Percentiles rank a stretch among this genome's conserved stretches.
Conservation (phyloP, 2,888 invertebrate genomes). For the Cataglyphis albicans region DNA sequence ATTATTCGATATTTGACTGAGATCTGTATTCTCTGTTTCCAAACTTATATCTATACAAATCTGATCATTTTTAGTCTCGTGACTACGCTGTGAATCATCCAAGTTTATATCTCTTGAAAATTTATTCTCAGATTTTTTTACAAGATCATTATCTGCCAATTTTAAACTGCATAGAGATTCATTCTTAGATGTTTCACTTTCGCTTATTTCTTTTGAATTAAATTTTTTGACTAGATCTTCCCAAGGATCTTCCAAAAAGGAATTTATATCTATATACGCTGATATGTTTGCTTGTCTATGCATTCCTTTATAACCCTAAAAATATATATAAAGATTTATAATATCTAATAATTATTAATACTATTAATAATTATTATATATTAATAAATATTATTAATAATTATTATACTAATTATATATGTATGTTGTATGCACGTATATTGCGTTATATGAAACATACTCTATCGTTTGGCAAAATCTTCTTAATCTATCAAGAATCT, state of each 20-base stretch:
- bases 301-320: constrained; percentile 71
- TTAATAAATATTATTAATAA: too few species aligned
- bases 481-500: constrained; percentile 10
- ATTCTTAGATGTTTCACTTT: neutral
- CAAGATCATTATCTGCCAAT: constrained; percentile 1
- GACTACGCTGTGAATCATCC: constrained; percentile 51
- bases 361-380: too few species aligned
- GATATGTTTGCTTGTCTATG: constrained; percentile 73
- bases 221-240: constrained; percentile 72
- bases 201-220: constrained; percentile 20
- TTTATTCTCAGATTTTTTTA: constrained; percentile 21
- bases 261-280: constrained; percentile 75
- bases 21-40: constrained; percentile 58
- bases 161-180: constrained; percentile 12
- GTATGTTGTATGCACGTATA: too few species aligned
- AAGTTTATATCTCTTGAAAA: neutral
- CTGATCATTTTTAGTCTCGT: constrained; percentile 57
- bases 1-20: constrained; percentile 56
- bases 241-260: constrained; percentile 82
- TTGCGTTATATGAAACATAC: neutral
- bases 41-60: constrained; percentile 58
- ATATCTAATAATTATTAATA: neutral
- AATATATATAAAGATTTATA: constrained; percentile 23
- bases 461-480: neutral
- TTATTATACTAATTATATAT: neutral